Conservation (phyloP, 2,113 vertebrate species). For the Lagenorhynchus albirostris region DNA sequence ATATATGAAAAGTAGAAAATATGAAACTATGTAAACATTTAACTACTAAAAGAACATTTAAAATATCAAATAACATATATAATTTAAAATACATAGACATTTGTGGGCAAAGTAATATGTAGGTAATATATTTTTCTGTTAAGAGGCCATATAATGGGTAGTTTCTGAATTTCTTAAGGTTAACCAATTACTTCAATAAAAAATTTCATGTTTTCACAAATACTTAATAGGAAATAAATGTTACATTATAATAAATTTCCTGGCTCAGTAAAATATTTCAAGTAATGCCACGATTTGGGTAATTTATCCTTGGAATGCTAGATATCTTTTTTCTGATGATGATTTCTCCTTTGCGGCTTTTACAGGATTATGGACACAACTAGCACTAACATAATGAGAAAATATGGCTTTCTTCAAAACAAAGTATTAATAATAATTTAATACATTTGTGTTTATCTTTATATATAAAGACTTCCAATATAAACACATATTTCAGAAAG, state of each 20-base stretch:
- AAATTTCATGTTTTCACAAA: background rate
- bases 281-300: background rate
- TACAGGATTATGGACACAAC: background rate
- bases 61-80: background rate
- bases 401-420: background rate
- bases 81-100: background rate
- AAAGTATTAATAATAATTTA: background rate
- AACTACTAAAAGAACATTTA: background rate
- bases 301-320: background rate
- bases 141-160: background rate
- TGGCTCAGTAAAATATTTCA: background rate
- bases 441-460: background rate
- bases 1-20: background rate
- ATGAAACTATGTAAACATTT: background rate
- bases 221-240: background rate
- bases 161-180: background rate
- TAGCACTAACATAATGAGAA: background rate
- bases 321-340: background rate
- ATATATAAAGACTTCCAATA: background rate
- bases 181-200: background rate
- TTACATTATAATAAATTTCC: background rate
- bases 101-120: background rate
- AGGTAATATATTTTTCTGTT: background rate
- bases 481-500: background rate
- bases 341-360: background rate